phyloP scores from a whole-genome alignment of 2,113 vertebrate genomes.

The Alexandromys fortis region DNA sequence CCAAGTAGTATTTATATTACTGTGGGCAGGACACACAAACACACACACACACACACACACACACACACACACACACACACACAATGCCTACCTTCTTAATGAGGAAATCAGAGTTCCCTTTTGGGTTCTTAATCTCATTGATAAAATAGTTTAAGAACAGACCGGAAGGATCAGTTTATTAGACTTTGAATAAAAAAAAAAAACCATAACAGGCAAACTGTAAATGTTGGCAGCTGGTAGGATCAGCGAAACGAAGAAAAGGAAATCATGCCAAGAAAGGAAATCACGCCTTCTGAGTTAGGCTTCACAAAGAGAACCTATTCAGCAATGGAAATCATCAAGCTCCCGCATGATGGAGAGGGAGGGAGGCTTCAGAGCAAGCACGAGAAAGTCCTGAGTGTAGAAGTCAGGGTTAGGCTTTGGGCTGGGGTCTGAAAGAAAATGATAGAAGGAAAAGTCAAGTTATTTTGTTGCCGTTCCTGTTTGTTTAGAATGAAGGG shows the following conservation, averaged over 20 bases:
- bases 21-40: background rate
- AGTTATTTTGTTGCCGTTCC: background rate
- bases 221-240: background rate
- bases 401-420: background rate
- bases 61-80: background rate
- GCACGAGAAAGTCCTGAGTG: background rate
- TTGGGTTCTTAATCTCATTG: background rate
- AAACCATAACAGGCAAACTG: background rate
- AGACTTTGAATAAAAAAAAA: background rate
- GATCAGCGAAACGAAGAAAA: no score
- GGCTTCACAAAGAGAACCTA: no score
- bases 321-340: background rate
- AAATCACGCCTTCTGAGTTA: background rate
- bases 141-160: background rate
- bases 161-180: background rate
- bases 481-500: background rate
- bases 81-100: background rate
- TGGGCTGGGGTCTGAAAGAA: background rate
- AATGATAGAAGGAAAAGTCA: background rate
- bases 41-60: background rate
- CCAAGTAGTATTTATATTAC: background rate
- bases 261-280: background rate
- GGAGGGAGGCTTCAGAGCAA: background rate
- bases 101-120: background rate
- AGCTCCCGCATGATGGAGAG: background rate